Evolutionary conservation across 2,888 invertebrate species (phyloP), one percentile per base, ranked within the genome.

Genomic region (Platycnemis pennipes): DNA sequence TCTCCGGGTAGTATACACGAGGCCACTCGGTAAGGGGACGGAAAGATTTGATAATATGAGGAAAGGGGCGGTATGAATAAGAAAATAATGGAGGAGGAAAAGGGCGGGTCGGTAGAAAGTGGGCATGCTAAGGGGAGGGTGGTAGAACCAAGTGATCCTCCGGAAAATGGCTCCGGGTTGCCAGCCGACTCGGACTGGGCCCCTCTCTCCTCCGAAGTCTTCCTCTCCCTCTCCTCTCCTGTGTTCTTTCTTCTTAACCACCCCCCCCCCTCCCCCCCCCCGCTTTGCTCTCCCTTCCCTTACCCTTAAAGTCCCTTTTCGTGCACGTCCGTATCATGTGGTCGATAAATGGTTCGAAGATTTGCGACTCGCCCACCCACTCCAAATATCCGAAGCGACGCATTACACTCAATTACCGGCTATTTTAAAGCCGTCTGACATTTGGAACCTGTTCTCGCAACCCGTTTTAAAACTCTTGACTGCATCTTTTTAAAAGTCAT

Each of bases 41-140:
- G 56, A 89, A 37, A 77, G 89, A 89, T 89, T 89, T 89, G 89
- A 89, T 89, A 89, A 89, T 89, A 56, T 63, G 56, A 89, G 56
- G 89, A 26, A 77, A 77, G 42, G 89, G n/a, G 91, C 2, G 63
- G 91, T 44, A 91, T 91, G 69, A 91, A 91, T 91, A 91, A 91
- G 91, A 44, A 45, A 91, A 63, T 63, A 69, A 91, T 91, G 63
- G 63, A 89, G 42, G 42, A 22, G 89, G 42, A 42, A 87, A 44
- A 63, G 42, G 91, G 37, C 22, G 91, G n/a, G 87, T 26, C 42
- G 86, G 86, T 44, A 44, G 7, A 86, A 42, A 86, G 44, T 86
- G 86, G 42, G 42, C 42, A 42, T 45, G 87, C 44, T n/a, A n/a
- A n/a, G 87, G 45, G n/a, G 46, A 2, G 44, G 46, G 42, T 86